Conservation (phyloP, 2,888 invertebrate species). For the Scaptomyza tumidula region DNA sequence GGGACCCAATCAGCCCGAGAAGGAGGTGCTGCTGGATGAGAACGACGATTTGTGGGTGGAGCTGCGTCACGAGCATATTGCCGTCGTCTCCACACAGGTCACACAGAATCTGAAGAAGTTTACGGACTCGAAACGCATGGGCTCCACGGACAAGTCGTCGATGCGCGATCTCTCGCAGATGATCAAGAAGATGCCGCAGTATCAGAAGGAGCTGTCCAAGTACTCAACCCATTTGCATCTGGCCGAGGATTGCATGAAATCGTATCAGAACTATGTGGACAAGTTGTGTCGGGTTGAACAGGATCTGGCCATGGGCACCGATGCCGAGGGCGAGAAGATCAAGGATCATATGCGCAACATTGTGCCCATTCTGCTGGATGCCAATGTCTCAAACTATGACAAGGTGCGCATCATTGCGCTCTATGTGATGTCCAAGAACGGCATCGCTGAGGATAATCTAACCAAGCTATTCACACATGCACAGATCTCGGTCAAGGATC, state of each 20-base stretch:
- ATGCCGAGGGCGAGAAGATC: slow-evolving; percentile 99
- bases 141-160: slow-evolving; percentile 93
- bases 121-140: slow-evolving; percentile 96
- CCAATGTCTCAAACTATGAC: slow-evolving; percentile 92
- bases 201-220: slow-evolving; percentile 99
- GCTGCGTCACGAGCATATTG: slow-evolving; percentile 99
- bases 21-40: slow-evolving; percentile 98
- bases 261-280: slow-evolving; percentile 97
- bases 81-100: slow-evolving; percentile 98
- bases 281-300: slow-evolving; percentile 98
- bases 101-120: slow-evolving; percentile 99
- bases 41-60: slow-evolving; percentile 99
- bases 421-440: slow-evolving; percentile 99
- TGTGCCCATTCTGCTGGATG: slow-evolving; percentile 97
- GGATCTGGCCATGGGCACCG: slow-evolving; percentile 99
- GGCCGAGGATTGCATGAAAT: slow-evolving; percentile 99
- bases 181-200: slow-evolving; percentile 99
- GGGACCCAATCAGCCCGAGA: slow-evolving; percentile 92
- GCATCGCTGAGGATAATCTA: slow-evolving; percentile 98
- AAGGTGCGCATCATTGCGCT: slow-evolving; percentile 99
- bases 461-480: slow-evolving; percentile 99
- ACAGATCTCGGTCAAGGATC: slow-evolving; percentile 95
- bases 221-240: slow-evolving; percentile 99
- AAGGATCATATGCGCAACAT: slow-evolving; percentile 99
- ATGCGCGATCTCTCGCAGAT: slow-evolving; percentile 99